These are phyloP conservation scores for Leptogaster cylindrica DNA, from an alignment of 2,888 invertebrate genomes.

Conservation along the genomic window DNA sequence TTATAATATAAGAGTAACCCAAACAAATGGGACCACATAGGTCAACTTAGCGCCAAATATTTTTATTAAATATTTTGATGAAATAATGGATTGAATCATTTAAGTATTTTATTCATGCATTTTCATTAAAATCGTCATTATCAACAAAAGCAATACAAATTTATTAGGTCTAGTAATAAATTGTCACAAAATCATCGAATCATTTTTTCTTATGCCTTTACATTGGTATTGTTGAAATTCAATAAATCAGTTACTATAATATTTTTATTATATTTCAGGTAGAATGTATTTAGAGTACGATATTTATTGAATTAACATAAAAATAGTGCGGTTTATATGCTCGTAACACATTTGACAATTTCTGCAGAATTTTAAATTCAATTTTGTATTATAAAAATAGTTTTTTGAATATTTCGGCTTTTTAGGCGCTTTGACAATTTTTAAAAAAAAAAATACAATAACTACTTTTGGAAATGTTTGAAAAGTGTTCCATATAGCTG, in stretches of 20 bases:
- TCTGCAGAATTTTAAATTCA: neutral
- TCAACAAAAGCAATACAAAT: too few relatives aligned
- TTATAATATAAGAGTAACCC: neutral
- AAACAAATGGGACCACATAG: conserved; percentile 32
- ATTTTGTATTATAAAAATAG: neutral
- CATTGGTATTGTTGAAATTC: neutral
- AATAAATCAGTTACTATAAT: neutral
- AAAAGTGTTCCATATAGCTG: neutral
- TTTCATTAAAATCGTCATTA: too few relatives aligned
- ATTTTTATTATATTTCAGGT: conserved; percentile 8
- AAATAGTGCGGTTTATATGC: neutral
- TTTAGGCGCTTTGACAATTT: conserved; percentile 4
- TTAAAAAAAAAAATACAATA: neutral
- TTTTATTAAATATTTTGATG: neutral
- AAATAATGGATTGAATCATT: neutral
- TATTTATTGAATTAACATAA: conserved; percentile 6
- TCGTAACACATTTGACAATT: neutral
- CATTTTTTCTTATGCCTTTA: neutral
- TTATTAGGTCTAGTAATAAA: neutral
- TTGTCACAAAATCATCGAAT: neutral
- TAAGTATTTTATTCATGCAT: too few relatives aligned
- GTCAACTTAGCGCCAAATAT: conserved; percentile 26
- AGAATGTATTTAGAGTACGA: neutral
- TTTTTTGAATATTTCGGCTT: neutral
- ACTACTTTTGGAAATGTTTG: neutral